Conservation (phyloP, 2,113 vertebrate species). For the Diphyllodes magnificus region DNA sequence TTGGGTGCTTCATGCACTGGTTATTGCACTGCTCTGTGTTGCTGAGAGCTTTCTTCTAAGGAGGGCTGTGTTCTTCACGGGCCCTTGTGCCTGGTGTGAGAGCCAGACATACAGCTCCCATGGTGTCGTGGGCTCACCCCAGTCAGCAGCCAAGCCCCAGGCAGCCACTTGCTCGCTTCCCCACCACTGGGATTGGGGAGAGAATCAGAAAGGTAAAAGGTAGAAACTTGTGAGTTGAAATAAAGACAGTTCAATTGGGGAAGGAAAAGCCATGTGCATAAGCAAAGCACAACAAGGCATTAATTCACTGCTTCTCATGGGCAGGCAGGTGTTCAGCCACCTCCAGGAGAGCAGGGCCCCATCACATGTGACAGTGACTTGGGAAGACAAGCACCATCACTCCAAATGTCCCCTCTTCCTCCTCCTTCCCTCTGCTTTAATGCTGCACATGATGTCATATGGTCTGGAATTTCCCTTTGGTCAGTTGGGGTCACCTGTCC, state of each 20-base stretch:
- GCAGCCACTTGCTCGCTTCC: not conserved
- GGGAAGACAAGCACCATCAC: not conserved
- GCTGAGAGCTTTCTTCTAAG: not conserved
- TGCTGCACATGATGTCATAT: no score
- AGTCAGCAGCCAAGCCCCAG: not conserved
- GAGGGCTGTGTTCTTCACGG: not conserved
- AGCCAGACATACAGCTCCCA: not conserved
- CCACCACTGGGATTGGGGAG: not conserved
- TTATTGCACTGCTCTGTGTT: not conserved
- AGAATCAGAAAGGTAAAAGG: not conserved
- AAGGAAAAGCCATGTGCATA: not conserved
- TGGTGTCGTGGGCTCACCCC: rapidly evolving
- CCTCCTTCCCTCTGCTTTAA: not conserved
- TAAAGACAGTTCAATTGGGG: not conserved
- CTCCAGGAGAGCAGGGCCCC: not conserved
- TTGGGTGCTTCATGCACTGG: not conserved
- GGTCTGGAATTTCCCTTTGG: not conserved
- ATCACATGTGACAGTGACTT: rapidly evolving
- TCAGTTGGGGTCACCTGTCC: not conserved
- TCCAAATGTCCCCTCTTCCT: not conserved
- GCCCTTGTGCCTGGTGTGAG: not conserved
- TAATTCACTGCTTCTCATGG: not conserved
- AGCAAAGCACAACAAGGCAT: not conserved
- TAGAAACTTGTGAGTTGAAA: not conserved
- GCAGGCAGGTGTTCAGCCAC: not conserved